Evolutionary conservation across 2,888 invertebrate species (phyloP), one percentile per base, ranked within the genome.

Genomic region (Horisme vitalbata): DNA sequence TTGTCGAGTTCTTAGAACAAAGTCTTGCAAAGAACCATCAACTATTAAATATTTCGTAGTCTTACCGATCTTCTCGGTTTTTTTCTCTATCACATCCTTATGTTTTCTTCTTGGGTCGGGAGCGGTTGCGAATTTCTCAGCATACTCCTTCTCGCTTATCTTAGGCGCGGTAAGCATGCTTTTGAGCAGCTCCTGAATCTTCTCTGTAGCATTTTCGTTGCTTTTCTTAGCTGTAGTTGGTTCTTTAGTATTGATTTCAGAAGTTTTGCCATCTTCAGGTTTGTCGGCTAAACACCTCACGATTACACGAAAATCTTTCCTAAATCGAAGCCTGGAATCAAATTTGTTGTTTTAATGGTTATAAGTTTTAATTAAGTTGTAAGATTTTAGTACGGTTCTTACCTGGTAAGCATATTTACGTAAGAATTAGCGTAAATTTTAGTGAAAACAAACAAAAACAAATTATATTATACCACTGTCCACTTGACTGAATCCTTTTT

Each of bases 121-220:
- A 0, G 85, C 85, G 3, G 77, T 72, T 2, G 77, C 73, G 53
- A 89, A 86, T 37, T 71, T 81, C 10, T 79, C 64, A 13, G 72
- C 71, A 39, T 88, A 85, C 57, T 84, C 84, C 14, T 65, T 71
- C 32, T 84, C 81, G 18, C 74, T 79, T 43, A 84, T 75, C 61
- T 76, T 80, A 1, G 83, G 83, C 48, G 77, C 73, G 43, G 81
- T 68, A 71, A 88, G 72, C 84, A 85, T 85, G 28, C 75, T 74
- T 58, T 87, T 87, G 1, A 90, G 54, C 3, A 90, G 65, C 26
- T 73, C 74, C 55, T 90, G 88, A 34, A 90, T 84, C 60, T 84
- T 90, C 34, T 85, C 82, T 7, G 78, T 81, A 21, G 66, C 71
- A 9, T 74, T 65, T 2, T 79, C 75, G 23, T 63, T 45, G 6